phyloP scores from a whole-genome alignment of 2,797 vertebrate species.

The Sebastes hopkinsi region DNA sequence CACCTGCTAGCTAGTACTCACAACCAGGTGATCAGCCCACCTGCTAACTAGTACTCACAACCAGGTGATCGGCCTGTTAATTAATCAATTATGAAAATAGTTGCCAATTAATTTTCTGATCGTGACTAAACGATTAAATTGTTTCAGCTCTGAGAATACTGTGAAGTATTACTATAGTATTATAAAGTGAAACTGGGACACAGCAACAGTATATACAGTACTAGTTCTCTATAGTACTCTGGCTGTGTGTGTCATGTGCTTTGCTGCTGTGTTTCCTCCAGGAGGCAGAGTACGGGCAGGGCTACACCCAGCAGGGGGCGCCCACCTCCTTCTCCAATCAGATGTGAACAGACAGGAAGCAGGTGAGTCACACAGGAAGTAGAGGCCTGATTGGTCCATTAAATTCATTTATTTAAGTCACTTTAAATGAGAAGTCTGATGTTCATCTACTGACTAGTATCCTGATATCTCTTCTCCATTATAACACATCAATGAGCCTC shows the following conservation, averaged over 20 bases:
- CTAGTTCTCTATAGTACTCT: not conserved
- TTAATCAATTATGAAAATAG: too few relatives aligned
- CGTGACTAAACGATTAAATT: too few relatives aligned
- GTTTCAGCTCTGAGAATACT: too few relatives aligned
- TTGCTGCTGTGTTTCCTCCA: conserved; percentile 1
- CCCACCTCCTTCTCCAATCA: conserved; percentile 94
- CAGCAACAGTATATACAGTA: not conserved
- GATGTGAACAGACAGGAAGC: conserved; percentile 83
- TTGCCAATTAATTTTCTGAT: too few relatives aligned
- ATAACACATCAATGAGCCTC: too few relatives aligned
- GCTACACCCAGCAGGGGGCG: conserved; percentile 81
- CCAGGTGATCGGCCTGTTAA: conserved; percentile 60
- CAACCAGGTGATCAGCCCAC: too few relatives aligned
- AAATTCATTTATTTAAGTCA: not conserved
- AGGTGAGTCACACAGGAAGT: conserved; percentile 77
- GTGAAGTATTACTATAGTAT: too few relatives aligned
- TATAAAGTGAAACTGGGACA: not conserved
- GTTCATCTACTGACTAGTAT: not conserved
- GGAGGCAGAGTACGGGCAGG: conserved; percentile 67
- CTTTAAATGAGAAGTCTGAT: not conserved
- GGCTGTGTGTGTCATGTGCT: not conserved
- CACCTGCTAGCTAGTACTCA: too few relatives aligned
- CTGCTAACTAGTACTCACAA: conserved; percentile 54
- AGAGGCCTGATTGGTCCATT: not conserved
- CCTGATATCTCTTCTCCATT: too few relatives aligned